Evolutionary conservation across 2,888 invertebrate genomes (phyloP).

Genomic region (Himalopsyche anomala): DNA sequence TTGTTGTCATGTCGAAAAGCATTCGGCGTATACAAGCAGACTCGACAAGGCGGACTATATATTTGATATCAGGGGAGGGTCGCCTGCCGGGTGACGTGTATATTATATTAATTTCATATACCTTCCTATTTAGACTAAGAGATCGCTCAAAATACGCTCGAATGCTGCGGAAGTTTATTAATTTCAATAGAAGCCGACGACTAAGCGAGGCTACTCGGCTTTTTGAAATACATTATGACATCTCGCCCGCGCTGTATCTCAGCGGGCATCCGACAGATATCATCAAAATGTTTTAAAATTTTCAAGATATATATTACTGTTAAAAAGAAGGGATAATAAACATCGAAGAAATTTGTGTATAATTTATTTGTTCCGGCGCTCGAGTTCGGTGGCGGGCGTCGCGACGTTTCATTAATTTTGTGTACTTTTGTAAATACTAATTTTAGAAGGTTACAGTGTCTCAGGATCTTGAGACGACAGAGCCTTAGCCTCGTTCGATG

Average conservation of each 20-base stretch:
- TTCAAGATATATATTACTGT: constrained; percentile 24
- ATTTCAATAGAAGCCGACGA: background rate
- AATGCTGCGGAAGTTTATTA: background rate
- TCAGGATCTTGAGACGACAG: constrained; percentile 53
- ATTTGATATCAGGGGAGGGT: constrained; percentile 54
- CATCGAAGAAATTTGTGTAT: constrained; percentile 54
- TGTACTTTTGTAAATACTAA: constrained; percentile 66
- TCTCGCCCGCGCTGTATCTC: background rate
- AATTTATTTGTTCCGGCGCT: constrained; percentile 52
- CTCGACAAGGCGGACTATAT: constrained; percentile 39
- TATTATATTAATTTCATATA: constrained; percentile 54
- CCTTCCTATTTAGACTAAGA: constrained; percentile 58
- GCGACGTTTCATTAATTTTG: constrained; percentile 53
- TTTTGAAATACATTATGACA: constrained; percentile 36
- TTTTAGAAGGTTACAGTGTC: constrained; percentile 64
- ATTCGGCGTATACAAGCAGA: background rate
- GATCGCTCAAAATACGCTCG: constrained; percentile 45
- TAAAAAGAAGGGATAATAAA: constrained; percentile 39
- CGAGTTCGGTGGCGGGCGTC: background rate
- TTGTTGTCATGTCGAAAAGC: background rate
- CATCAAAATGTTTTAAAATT: constrained; percentile 36
- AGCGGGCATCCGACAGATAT: constrained; percentile 13
- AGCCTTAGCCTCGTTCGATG: constrained; percentile 57
- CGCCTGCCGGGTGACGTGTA: constrained; percentile 59
- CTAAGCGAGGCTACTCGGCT: constrained; percentile 18